These are phyloP conservation scores for Entomobrya multifasciata DNA, from an alignment of 2,888 invertebrate genomes.

Conservation along the genomic window DNA sequence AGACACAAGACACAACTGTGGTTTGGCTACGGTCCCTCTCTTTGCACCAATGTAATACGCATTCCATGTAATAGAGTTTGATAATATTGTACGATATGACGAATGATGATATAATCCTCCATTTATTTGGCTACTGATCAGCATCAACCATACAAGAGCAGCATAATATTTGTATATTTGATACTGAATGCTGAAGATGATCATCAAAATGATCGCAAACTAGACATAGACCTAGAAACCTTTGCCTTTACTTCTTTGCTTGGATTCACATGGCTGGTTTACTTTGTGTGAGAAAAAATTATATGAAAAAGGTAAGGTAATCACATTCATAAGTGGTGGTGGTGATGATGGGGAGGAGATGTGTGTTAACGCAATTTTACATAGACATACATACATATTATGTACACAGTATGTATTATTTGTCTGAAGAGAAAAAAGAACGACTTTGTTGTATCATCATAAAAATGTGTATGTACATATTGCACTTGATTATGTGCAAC, in stretches of 20 bases:
- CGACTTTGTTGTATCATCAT: constrained; percentile 22
- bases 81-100: constrained; percentile 1
- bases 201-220: constrained; percentile 67
- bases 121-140: constrained; percentile 20
- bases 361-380: not conserved
- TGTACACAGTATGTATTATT: not conserved
- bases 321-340: too few species aligned
- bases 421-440: not conserved
- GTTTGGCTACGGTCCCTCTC: not conserved
- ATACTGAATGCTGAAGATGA: constrained; percentile 9
- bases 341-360: not conserved
- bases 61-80: too few species aligned
- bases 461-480: constrained; percentile 10
- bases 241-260: constrained; percentile 63
- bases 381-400: not conserved
- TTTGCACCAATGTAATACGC: not conserved
- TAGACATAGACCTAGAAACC: constrained; percentile 74
- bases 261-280: constrained; percentile 58
- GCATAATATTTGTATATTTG: not conserved
- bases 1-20: not conserved
- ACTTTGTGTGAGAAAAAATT: constrained; percentile 35
- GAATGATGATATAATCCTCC: constrained; percentile 56
- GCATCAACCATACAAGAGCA: not conserved
- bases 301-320: not conserved
- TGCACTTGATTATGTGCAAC: constrained; percentile 56